phyloP scores from a whole-genome alignment of 2,888 invertebrate species.

The Drosophila aldrichi region DNA sequence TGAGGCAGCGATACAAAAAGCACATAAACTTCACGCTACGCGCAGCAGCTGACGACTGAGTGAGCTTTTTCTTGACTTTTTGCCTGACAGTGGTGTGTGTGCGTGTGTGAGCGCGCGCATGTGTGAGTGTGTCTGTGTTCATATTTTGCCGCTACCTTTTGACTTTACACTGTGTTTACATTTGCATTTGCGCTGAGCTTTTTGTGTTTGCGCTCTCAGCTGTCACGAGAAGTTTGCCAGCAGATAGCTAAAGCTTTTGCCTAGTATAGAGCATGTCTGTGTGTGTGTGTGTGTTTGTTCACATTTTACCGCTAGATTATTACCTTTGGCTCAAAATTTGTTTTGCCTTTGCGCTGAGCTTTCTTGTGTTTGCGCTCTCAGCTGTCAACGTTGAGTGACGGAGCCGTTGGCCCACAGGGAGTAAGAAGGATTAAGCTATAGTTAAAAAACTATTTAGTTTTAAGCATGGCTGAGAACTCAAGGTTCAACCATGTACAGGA shows the following conservation, averaged over 20 bases:
- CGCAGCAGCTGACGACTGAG: slow-evolving; percentile 85
- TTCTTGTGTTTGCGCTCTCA: slow-evolving; percentile 49
- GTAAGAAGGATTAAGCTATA: slow-evolving; percentile 9
- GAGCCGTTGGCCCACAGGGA: neutral
- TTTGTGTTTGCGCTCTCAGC: slow-evolving; percentile 51
- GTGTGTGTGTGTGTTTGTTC: neutral
- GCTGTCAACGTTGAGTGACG: slow-evolving; percentile 34
- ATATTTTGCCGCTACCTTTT: slow-evolving; percentile 42
- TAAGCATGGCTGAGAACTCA: slow-evolving; percentile 12
- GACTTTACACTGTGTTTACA: slow-evolving; percentile 8
- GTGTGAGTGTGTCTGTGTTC: slow-evolving; percentile 24
- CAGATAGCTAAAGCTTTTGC: slow-evolving; percentile 78
- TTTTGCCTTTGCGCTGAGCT: slow-evolving; percentile 32
- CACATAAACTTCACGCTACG: slow-evolving; percentile 83
- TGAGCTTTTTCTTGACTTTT: slow-evolving; percentile 80
- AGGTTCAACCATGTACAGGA: slow-evolving; percentile 15
- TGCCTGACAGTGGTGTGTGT: slow-evolving; percentile 46
- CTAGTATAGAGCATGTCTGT: neutral
- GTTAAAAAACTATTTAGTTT: slow-evolving; percentile 18
- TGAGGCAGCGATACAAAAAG: slow-evolving; percentile 53
- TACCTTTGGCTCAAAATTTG: slow-evolving; percentile 2
- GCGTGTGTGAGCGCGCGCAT: slow-evolving; percentile 20
- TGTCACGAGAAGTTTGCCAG: slow-evolving; percentile 41
- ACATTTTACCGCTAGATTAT: slow-evolving; percentile 40
- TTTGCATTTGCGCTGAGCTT: slow-evolving; percentile 35